Conservation (phyloP, 2,113 vertebrate species). For the Antechinus stuartii region DNA sequence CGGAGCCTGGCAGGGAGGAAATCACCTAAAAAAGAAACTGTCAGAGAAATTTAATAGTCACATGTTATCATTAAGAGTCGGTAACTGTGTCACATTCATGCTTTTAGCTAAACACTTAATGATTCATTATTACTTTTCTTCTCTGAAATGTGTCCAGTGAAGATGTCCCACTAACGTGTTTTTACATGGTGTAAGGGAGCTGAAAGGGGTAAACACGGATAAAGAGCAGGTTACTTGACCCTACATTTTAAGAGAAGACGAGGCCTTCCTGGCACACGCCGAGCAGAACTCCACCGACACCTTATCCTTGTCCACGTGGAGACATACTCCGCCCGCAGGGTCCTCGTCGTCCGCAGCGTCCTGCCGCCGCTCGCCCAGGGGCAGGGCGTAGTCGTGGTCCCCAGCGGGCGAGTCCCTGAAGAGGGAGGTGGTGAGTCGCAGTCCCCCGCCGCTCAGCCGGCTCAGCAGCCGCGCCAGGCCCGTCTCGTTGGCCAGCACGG, state of each 20-base stretch:
- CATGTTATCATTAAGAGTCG: slow-evolving; percentile 88
- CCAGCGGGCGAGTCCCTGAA: slow-evolving; percentile 89
- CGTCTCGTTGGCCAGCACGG: slow-evolving; percentile 97
- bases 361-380: slow-evolving; percentile 86
- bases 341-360: slow-evolving; percentile 84
- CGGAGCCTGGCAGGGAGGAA: slow-evolving; percentile 94
- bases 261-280: slow-evolving; percentile 93
- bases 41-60: slow-evolving; percentile 99
- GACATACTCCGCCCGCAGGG: slow-evolving; percentile 91
- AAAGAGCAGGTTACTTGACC: slow-evolving; percentile 94
- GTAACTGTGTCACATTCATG: slow-evolving; percentile 88
- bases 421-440: slow-evolving; percentile 96
- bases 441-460: slow-evolving; percentile 94
- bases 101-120: slow-evolving; percentile 84
- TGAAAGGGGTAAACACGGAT: slow-evolving; percentile 78
- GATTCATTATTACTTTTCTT: slow-evolving; percentile 83
- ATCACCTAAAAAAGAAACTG: slow-evolving; percentile 99
- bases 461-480: slow-evolving; percentile 93
- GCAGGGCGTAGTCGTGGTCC: slow-evolving; percentile 91
- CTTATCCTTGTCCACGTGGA: slow-evolving; percentile 96
- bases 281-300: slow-evolving; percentile 99
- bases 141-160: slow-evolving; percentile 86
- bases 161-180: slow-evolving; percentile 83
- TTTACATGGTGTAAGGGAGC: slow-evolving; percentile 81
- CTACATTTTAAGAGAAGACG: slow-evolving; percentile 95